phyloP scores from a whole-genome alignment of 92 coral and sea anemone genomes.

The Porites lobata region DNA sequence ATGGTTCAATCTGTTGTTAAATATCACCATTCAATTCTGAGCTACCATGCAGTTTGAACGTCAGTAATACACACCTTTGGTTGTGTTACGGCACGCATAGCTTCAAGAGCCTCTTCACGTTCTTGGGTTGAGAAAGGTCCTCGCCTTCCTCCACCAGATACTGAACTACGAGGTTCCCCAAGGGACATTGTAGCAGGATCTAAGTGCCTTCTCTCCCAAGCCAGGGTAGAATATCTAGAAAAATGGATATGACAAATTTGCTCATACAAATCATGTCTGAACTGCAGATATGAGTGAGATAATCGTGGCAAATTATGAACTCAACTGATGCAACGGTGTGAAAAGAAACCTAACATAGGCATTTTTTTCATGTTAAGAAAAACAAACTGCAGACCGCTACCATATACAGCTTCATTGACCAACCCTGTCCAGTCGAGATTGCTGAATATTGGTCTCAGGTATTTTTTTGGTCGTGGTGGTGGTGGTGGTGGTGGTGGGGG shows the following conservation, averaged over 20 bases:
- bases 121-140: conserved; percentile 57
- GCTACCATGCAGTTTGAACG: background rate
- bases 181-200: conserved; percentile 75
- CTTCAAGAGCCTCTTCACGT: conserved; percentile 90
- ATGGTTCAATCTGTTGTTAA: background rate
- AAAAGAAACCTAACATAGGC: too few species aligned
- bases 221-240: conserved; percentile 83
- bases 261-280: background rate
- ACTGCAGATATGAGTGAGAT: too few species aligned
- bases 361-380: too few species aligned
- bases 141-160: conserved; percentile 74
- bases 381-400: too few species aligned
- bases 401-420: too few species aligned
- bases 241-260: background rate
- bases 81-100: conserved; percentile 72
- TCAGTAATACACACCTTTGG: conserved; percentile 36
- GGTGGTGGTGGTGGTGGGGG: too few species aligned
- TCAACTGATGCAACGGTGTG: too few species aligned
- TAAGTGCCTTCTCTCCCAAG: conserved; percentile 83
- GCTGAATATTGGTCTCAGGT: too few species aligned
- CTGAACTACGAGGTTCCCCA: conserved; percentile 82
- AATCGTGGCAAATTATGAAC: too few species aligned
- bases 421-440: too few species aligned
- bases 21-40: background rate
- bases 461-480: too few species aligned